phyloP scores from a whole-genome alignment of 1,140 invertebrate genomes.

The Calycopis cecrops region DNA sequence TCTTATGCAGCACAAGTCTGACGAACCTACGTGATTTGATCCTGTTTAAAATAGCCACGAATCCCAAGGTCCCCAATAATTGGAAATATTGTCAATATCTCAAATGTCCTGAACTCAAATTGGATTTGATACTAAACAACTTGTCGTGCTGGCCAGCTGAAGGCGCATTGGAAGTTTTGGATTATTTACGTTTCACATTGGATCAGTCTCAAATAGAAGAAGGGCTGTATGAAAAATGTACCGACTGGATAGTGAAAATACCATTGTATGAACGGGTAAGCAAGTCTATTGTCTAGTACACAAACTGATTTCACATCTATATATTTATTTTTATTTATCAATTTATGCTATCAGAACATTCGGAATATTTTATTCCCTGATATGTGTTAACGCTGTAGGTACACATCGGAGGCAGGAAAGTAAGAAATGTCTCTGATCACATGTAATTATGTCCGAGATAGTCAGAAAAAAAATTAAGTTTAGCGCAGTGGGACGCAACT shows the following conservation, averaged over 20 bases:
- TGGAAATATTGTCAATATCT: conserved; percentile 68
- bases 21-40: conserved; percentile 63
- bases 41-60: conserved; percentile 62
- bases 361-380: no score
- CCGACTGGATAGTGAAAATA: conserved; percentile 63
- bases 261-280: conserved; percentile 68
- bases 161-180: conserved; percentile 60
- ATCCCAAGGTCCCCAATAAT: conserved; percentile 49
- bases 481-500: no score
- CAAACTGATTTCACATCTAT: no score
- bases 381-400: no score
- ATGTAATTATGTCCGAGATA: no score
- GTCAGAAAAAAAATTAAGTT: no score
- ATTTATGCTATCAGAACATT: no score
- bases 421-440: no score
- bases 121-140: conserved; percentile 59
- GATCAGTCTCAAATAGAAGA: conserved; percentile 47
- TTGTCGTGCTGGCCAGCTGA: conserved; percentile 61
- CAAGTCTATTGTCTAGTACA: no score
- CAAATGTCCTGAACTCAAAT: conserved; percentile 58
- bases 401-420: no score
- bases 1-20: conserved; percentile 53
- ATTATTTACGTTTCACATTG: conserved; percentile 58
- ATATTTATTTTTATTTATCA: no score
- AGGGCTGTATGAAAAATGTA: conserved; percentile 55